phyloP scores from a whole-genome alignment of 2,888 invertebrate genomes.

The Caenorhabditis panamensis region DNA sequence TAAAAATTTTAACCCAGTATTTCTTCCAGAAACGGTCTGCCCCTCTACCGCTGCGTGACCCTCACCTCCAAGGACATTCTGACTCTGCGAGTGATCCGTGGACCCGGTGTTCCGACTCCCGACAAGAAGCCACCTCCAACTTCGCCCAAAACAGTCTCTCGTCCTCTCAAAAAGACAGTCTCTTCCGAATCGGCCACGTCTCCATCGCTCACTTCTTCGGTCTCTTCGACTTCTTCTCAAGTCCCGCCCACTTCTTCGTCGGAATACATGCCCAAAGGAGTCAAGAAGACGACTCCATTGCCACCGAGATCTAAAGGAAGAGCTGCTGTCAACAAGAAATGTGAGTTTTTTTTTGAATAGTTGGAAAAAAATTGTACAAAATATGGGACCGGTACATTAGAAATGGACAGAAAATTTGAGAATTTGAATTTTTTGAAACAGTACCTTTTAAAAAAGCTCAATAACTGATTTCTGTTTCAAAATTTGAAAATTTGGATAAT shows the following conservation, averaged over 20 bases:
- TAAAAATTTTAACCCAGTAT: neutral
- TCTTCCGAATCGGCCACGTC: neutral
- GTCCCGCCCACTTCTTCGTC: constrained; percentile 10
- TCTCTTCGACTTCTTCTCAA: neutral
- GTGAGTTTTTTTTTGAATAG: constrained; percentile 20
- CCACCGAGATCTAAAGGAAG: constrained; percentile 24
- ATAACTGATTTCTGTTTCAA: no score
- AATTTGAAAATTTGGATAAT: no score
- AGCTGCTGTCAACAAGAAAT: constrained; percentile 13
- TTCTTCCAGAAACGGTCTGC: constrained; percentile 33
- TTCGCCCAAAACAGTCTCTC: neutral
- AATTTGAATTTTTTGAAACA: no score
- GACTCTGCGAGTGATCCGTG: constrained; percentile 25
- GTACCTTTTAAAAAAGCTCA: no score
- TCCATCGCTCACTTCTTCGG: neutral
- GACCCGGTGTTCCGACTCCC: neutral
- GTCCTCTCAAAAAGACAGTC: constrained; percentile 9
- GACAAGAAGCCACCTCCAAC: constrained; percentile 2
- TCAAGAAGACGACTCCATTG: no score
- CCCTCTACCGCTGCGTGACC: constrained; percentile 36
- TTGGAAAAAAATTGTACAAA: neutral
- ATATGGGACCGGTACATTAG: no score
- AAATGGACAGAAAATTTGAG: no score
- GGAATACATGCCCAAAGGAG: neutral
- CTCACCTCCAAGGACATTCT: constrained; percentile 14